These are phyloP conservation scores for Cyphomyrmex costatus DNA, from an alignment of 1,140 invertebrate genomes.

Conservation along the genomic window DNA sequence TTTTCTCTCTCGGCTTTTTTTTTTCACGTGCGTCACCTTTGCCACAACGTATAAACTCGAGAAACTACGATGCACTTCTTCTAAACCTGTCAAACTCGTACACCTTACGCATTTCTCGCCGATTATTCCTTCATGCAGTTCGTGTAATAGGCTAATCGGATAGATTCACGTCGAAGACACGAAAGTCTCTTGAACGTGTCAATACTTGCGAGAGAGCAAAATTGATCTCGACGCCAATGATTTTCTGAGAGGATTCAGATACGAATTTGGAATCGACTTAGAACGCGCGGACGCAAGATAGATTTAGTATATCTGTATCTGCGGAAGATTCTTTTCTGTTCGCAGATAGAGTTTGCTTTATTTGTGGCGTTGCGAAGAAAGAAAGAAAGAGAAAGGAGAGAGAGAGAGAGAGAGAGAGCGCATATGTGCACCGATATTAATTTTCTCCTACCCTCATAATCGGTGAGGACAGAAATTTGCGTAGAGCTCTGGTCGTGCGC, in stretches of 20 bases:
- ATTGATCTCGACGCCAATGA: not conserved
- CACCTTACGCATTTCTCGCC: not conserved
- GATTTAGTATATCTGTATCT: not conserved
- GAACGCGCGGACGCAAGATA: not conserved
- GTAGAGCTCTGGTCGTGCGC: slow-evolving; percentile 1
- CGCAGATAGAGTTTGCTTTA: not conserved
- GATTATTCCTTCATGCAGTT: slow-evolving; percentile 18
- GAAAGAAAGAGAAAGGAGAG: not conserved
- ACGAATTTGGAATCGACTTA: not conserved
- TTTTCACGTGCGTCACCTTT: slow-evolving; percentile 50
- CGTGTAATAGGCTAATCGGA: slow-evolving; percentile 2
- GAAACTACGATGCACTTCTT: slow-evolving; percentile 33
- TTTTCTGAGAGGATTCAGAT: not conserved
- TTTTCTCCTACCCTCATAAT: slow-evolving; percentile 8
- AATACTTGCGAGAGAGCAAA: slow-evolving; percentile 14
- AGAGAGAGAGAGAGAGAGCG: not conserved
- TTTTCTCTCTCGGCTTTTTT: not conserved
- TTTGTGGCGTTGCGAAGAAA: not conserved
- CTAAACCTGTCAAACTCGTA: slow-evolving; percentile 37
- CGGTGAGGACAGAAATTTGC: slow-evolving; percentile 44
- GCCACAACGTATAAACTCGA: slow-evolving; percentile 34
- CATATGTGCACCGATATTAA: slow-evolving; percentile 19
- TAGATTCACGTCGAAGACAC: not conserved
- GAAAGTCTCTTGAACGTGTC: not conserved
- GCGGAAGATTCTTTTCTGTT: not conserved